phyloP scores from a whole-genome alignment of 2,113 vertebrate species.

The Origma solitaria region DNA sequence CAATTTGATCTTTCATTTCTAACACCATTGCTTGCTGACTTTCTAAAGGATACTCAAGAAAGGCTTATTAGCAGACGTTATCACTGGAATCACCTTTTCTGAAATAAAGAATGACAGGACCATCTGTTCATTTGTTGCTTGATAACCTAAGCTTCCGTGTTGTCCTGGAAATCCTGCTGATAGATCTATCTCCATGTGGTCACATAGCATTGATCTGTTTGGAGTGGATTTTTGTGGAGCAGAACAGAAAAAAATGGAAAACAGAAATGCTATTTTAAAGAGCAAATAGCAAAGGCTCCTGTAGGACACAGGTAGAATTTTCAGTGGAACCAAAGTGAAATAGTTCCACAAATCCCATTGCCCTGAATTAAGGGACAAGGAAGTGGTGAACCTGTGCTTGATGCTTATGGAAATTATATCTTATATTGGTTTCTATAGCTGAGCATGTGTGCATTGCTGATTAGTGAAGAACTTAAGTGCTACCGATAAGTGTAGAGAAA shows the following conservation, averaged over 20 bases:
- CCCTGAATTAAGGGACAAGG: background rate
- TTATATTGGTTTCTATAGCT: background rate
- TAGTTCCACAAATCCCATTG: background rate
- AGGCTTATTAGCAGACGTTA: conserved; percentile 69
- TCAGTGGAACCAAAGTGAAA: background rate
- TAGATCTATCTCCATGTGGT: conserved; percentile 46
- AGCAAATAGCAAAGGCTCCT: background rate
- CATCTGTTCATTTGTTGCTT: conserved; percentile 67
- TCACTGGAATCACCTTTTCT: conserved; percentile 59
- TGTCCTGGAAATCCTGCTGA: conserved; percentile 56
- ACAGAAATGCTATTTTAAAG: conserved; percentile 12
- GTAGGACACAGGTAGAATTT: background rate
- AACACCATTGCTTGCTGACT: conserved; percentile 51
- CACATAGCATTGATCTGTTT: conserved; percentile 52
- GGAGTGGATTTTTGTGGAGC: conserved; percentile 37
- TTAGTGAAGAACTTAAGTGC: conserved; percentile 46
- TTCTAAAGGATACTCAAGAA: conserved; percentile 63
- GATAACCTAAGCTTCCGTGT: conserved; percentile 51
- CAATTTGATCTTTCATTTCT: conserved; percentile 70
- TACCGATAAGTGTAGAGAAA: background rate
- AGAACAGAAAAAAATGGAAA: background rate
- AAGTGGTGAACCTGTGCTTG: background rate
- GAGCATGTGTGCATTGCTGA: background rate
- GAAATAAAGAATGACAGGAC: conserved; percentile 62
- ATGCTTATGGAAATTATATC: background rate